Conservation (phyloP, 2,888 invertebrate species). For the Lathronympha strigana region DNA sequence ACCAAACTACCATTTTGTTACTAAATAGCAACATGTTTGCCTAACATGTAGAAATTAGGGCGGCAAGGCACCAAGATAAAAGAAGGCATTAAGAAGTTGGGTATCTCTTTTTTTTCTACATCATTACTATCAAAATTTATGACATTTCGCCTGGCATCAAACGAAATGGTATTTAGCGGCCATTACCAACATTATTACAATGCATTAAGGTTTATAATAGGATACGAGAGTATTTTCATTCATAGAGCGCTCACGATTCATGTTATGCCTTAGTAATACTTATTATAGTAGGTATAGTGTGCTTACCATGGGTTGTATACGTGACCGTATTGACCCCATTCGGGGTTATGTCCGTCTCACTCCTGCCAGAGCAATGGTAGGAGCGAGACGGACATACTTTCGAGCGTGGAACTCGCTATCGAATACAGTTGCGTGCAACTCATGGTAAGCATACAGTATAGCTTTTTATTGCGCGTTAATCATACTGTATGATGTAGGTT, state of each 20-base stretch:
- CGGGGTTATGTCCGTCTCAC: no score
- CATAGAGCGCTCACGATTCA: slow-evolving; percentile 7
- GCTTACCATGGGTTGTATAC: no score
- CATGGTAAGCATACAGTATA: no score
- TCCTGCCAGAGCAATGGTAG: no score
- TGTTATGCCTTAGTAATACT: neutral
- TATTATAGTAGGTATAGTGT: neutral
- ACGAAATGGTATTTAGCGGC: neutral
- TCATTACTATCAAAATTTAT: neutral
- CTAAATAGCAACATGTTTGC: no score
- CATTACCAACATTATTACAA: neutral
- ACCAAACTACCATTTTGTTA: neutral
- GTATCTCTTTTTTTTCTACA: neutral
- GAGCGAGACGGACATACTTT: no score
- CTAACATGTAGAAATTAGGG: slow-evolving; percentile 2
- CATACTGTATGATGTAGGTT: no score
- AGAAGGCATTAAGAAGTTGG: slow-evolving; percentile 11
- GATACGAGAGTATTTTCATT: neutral
- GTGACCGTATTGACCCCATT: no score
- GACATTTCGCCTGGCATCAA: slow-evolving; percentile 1
- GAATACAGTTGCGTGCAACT: no score
- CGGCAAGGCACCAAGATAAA: slow-evolving; percentile 7
- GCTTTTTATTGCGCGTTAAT: no score
- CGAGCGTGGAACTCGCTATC: no score
- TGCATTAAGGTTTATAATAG: neutral